Conservation (phyloP, 2,797 vertebrate genomes). For the Hapalemur alaotrensis region DNA sequence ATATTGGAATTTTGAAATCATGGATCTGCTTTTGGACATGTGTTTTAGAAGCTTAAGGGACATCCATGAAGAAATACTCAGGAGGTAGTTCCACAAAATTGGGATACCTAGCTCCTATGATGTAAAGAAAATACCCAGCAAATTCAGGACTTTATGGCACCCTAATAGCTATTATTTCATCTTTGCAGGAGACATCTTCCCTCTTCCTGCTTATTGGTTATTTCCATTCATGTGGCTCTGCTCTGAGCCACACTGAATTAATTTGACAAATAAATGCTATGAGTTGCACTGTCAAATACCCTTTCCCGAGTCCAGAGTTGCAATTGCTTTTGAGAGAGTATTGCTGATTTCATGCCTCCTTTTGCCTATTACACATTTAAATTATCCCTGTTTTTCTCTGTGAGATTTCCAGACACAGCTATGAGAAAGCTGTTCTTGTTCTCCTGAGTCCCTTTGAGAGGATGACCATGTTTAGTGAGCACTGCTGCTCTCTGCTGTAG, state of each 20-base stretch:
- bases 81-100: neutral
- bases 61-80: neutral
- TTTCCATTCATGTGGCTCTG: neutral
- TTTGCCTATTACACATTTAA: neutral
- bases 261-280: constrained; percentile 19
- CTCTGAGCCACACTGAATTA: neutral
- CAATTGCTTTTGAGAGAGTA: neutral
- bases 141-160: neutral
- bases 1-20: neutral
- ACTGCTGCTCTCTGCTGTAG: neutral
- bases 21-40: neutral
- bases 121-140: neutral
- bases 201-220: neutral
- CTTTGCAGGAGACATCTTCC: neutral
- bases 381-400: neutral
- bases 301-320: neutral
- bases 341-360: constrained; percentile 18
- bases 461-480: neutral
- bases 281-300: neutral
- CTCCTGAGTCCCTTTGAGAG: neutral
- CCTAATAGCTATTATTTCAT: neutral
- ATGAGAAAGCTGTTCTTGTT: constrained; percentile 11
- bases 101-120: neutral
- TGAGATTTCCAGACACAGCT: neutral
- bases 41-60: neutral